Percentiles rank a stretch among this genome's conserved stretches.
Conservation (phyloP, 2,888 invertebrate genomes). For the Arctia plantaginis region DNA sequence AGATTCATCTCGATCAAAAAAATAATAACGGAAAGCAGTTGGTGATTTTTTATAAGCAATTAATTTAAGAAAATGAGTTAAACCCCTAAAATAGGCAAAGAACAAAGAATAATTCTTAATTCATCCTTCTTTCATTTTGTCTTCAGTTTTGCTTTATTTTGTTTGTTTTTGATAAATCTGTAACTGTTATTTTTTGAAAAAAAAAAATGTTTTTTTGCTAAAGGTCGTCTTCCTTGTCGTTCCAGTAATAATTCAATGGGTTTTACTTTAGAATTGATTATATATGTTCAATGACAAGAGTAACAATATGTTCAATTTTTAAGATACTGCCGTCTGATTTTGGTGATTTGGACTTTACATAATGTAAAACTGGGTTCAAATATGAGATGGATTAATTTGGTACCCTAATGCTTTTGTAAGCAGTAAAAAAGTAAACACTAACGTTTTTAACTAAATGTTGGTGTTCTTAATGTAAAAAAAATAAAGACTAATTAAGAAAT, state of each 20-base stretch:
- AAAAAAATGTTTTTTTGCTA: constrained; percentile 1
- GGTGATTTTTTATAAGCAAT: constrained; percentile 78
- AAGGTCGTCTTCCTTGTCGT: constrained; percentile 3
- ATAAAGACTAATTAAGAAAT: too few relatives aligned
- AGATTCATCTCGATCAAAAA: constrained; percentile 31
- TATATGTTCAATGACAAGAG: too few relatives aligned
- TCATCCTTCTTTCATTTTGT: constrained; percentile 69
- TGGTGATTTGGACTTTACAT: too few relatives aligned
- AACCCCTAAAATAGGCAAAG: constrained; percentile 64
- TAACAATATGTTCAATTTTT: too few relatives aligned
- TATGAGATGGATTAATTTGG: too few relatives aligned
- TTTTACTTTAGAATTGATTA: constrained; percentile 13
- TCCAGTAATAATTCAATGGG: not conserved
- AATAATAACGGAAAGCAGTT: constrained; percentile 61
- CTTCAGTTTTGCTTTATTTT: constrained; percentile 44
- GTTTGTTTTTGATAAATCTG: constrained; percentile 52
- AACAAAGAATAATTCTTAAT: constrained; percentile 70
- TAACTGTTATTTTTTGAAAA: constrained; percentile 32
- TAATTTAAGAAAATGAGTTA: constrained; percentile 69
- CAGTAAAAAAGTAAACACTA: not conserved
- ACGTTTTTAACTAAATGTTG: too few relatives aligned
- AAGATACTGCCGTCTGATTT: too few relatives aligned
- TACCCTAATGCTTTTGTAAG: too few relatives aligned
- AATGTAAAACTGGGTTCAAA: too few relatives aligned
- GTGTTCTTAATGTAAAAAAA: too few relatives aligned